phyloP scores from a whole-genome alignment of 2,888 invertebrate species.

The Coelogynopora nodosa region DNA sequence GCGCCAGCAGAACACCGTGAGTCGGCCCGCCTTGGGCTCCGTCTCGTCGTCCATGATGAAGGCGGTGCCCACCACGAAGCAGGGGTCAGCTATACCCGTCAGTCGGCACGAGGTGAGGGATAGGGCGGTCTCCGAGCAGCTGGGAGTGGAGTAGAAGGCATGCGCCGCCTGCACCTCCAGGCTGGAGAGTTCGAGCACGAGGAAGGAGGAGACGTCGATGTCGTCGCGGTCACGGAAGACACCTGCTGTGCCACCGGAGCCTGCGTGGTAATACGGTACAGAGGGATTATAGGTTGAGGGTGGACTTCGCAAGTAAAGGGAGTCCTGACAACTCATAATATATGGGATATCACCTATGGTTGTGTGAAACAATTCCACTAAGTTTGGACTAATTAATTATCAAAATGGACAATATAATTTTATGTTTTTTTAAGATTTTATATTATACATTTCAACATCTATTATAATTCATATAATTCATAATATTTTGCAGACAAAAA shows the following conservation, averaged over 20 bases:
- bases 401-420: too few relatives aligned
- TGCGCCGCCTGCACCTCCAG: constrained; percentile 70
- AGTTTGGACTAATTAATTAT: too few relatives aligned
- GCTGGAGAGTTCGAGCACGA: constrained; percentile 90
- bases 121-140: constrained; percentile 21
- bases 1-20: constrained; percentile 72
- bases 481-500: too few relatives aligned
- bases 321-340: too few relatives aligned
- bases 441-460: too few relatives aligned
- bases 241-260: not conserved
- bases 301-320: too few relatives aligned
- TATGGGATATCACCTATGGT: too few relatives aligned
- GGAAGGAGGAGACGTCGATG: constrained; percentile 77
- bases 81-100: constrained; percentile 62
- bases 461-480: too few relatives aligned
- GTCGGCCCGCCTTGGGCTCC: constrained; percentile 85
- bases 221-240: constrained; percentile 66
- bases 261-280: too few relatives aligned
- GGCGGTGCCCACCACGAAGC: constrained; percentile 86
- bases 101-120: constrained; percentile 5
- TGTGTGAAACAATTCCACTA: too few relatives aligned
- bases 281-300: too few relatives aligned
- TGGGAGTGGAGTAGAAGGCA: constrained; percentile 27
- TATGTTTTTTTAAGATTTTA: too few relatives aligned
- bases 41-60: constrained; percentile 89